Evolutionary conservation across 2,113 vertebrate genomes (phyloP).

Genomic region (Merops nubicus): DNA sequence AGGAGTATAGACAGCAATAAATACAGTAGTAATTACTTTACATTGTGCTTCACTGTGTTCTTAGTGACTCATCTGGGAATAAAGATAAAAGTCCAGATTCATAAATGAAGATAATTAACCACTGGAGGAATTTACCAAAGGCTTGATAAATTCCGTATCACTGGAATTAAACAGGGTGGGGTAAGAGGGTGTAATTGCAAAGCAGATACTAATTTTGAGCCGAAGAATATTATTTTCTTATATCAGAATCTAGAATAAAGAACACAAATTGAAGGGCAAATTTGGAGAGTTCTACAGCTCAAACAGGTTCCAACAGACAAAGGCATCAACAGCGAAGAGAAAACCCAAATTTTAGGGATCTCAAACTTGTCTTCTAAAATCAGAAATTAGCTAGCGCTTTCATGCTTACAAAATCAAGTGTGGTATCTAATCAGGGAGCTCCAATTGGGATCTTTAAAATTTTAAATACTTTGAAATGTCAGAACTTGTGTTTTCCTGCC

Average conservation of each 20-base stretch:
- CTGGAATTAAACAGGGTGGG: conserved; percentile 6
- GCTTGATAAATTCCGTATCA: conserved; percentile 47
- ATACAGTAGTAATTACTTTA: conserved; percentile 61
- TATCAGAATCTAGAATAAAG: background rate
- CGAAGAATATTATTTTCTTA: background rate
- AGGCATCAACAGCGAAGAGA: background rate
- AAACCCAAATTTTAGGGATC: background rate
- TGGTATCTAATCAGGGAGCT: background rate
- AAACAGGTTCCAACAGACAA: background rate
- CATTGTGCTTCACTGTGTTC: conserved; percentile 50
- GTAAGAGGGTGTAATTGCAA: background rate
- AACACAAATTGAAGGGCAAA: background rate
- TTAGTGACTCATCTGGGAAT: conserved; percentile 59
- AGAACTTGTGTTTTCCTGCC: background rate
- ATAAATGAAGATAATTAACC: conserved; percentile 70
- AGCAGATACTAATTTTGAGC: conserved; percentile 28
- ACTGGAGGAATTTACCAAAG: conserved; percentile 53
- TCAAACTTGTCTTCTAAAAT: background rate
- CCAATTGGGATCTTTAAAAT: background rate
- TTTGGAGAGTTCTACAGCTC: background rate
- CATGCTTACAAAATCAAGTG: background rate
- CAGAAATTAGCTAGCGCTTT: background rate
- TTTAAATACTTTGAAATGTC: background rate
- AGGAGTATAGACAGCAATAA: conserved; percentile 59
- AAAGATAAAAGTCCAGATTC: conserved; percentile 70